These are phyloP conservation scores for Catostylus mosaicus DNA, from an alignment of 30 jellyfish, hydroid and myxozoan genomes.

Conservation along the genomic window DNA sequence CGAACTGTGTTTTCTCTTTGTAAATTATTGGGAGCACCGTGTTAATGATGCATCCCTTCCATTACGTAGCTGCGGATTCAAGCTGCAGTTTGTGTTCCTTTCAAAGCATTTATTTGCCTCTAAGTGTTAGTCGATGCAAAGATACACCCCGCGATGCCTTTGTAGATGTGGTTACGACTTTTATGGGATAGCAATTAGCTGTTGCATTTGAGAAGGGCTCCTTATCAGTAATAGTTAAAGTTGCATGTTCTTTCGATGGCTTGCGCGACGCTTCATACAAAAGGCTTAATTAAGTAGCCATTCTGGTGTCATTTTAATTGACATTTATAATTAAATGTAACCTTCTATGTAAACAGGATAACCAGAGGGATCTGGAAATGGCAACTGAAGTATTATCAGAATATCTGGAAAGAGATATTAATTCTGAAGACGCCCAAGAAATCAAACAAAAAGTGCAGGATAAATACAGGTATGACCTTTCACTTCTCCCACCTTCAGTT, in stretches of 20 bases:
- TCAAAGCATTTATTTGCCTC: too few relatives aligned
- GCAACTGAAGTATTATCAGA: constrained; percentile 98
- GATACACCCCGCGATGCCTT: too few relatives aligned
- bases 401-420: constrained; percentile 89
- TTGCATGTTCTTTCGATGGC: too few relatives aligned
- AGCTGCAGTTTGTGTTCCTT: too few relatives aligned
- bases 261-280: too few relatives aligned
- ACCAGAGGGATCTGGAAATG: constrained; percentile 95
- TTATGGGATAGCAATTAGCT: too few relatives aligned
- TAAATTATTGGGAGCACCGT: too few relatives aligned
- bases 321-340: background rate
- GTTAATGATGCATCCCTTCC: too few relatives aligned
- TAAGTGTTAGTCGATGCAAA: too few relatives aligned
- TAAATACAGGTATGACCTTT: constrained; percentile 83
- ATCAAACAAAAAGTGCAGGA: constrained; percentile 98
- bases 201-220: background rate
- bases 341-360: constrained; percentile 66
- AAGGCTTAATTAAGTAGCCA: background rate
- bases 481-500: background rate
- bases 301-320: background rate
- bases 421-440: constrained; percentile 85
- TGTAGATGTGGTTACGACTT: too few relatives aligned
- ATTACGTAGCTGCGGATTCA: too few relatives aligned
- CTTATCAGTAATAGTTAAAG: background rate
- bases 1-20: too few relatives aligned